Base-by-base conservation (phyloP, 1,140 invertebrate genomes). In the Helicorthomorpha holstii region DNA sequence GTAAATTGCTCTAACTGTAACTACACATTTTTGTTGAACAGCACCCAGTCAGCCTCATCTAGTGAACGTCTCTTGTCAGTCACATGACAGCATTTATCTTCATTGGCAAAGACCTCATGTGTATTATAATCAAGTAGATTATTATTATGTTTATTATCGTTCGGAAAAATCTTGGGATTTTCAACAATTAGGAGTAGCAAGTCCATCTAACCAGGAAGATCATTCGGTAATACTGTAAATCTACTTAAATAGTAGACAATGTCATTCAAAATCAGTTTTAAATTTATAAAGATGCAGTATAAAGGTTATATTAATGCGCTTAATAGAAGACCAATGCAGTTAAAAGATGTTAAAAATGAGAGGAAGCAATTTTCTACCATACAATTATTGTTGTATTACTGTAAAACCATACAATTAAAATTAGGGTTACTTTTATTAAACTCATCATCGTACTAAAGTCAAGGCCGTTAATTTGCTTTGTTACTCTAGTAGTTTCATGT, bases 11-110 rank as follows among this genome's bases (percentile, higher is more conserved):
- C 12, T 41, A 41, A 41, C 38, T 19, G 38, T 12, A 19, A 12
- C 12, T 19, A 12, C 12, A 41, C 38, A 19, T 21, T 46, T 22
- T 7, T 22, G 12, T 7, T 25, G 19, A 7, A 27, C 38, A 57
- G 60, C 58, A 2, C 87, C 88, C 4, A 80, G 77, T 56, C 72
- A 84, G 2, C 87, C 88, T 1, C 65, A 74, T 54, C 81, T 91
- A 61, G 65, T 83, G 19, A 89, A 90, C 66, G 65, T 89, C 19
- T 85, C 83, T 12, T 92, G 88, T 64, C 77, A 85, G 57, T 69
- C 74, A 27, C 71, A 80, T 55, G 81, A 85, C 56, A 77, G 81
- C 16, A 73, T 90, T 12, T 83, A 76, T 62, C 67, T 91, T 23
- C 80, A 85, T 57, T 91, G 86, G 86, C 74, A 79, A 48, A 73